These are phyloP conservation scores for Apodemia duryi DNA, from an alignment of 2,888 invertebrate species.

Conservation along the genomic window DNA sequence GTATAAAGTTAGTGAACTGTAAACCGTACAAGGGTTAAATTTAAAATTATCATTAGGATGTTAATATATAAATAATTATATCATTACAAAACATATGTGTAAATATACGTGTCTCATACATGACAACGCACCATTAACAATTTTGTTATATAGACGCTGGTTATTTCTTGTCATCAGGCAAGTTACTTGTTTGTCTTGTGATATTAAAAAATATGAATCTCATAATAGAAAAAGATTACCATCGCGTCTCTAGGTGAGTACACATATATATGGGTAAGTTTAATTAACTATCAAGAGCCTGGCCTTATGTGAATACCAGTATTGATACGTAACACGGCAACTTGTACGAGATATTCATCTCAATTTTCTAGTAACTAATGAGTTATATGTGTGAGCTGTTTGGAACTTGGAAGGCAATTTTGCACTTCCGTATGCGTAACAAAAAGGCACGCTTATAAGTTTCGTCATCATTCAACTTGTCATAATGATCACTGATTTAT, in stretches of 20 bases:
- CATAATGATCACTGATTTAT: slow-evolving; percentile 21
- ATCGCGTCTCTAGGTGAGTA: neutral
- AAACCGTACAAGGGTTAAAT: too few species aligned
- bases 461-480: slow-evolving; percentile 36
- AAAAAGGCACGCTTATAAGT: slow-evolving; percentile 35
- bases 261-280: neutral
- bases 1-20: too few species aligned
- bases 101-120: too few species aligned
- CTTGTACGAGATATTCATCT: slow-evolving; percentile 6
- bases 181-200: too few species aligned
- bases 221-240: too few species aligned
- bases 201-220: too few species aligned
- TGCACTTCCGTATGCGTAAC: slow-evolving; percentile 43
- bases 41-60: too few species aligned
- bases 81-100: too few species aligned
- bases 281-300: slow-evolving; percentile 10
- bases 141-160: neutral
- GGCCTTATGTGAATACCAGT: neutral
- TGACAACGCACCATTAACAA: too few species aligned
- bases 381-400: slow-evolving; percentile 2
- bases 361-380: slow-evolving; percentile 12
- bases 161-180: neutral
- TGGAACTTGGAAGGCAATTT: slow-evolving; percentile 30
- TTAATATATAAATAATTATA: too few species aligned
- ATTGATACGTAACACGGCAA: slow-evolving; percentile 6